These are phyloP conservation scores for Corticium candelabrum DNA, from an alignment of 37 sponge, comb jelly and placozoan genomes.

Conservation along the genomic window DNA sequence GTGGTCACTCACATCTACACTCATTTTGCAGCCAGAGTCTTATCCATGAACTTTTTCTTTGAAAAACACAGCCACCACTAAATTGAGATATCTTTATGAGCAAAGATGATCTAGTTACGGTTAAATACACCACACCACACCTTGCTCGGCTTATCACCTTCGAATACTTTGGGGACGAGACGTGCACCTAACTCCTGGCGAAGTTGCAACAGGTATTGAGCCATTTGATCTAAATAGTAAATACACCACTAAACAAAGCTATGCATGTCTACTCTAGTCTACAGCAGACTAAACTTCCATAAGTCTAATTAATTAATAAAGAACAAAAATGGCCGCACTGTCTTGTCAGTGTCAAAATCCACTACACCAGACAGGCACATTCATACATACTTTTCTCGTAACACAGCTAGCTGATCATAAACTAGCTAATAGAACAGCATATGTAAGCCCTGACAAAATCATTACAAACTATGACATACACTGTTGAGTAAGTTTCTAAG, in stretches of 20 bases:
- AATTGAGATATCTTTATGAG: neutral
- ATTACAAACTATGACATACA: too few relatives aligned
- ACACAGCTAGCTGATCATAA: too few relatives aligned
- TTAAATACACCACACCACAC: conserved; percentile 13
- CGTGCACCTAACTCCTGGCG: conserved; percentile 89
- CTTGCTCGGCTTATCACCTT: conserved; percentile 74
- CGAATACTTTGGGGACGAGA: conserved; percentile 88
- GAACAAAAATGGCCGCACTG: too few relatives aligned
- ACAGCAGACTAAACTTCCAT: too few relatives aligned
- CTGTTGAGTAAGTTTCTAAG: too few relatives aligned
- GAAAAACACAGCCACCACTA: conserved; percentile 99
- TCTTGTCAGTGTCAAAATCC: too few relatives aligned
- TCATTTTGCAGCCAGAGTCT: conserved; percentile 92
- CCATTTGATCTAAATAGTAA: conserved; percentile 60
- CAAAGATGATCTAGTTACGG: neutral
- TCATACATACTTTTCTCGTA: too few relatives aligned
- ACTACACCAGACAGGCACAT: too few relatives aligned
- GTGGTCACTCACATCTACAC: too few relatives aligned
- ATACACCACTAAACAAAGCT: neutral
- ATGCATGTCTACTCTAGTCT: neutral
- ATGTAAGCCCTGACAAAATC: too few relatives aligned
- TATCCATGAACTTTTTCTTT: conserved; percentile 97
- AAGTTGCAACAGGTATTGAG: conserved; percentile 83
- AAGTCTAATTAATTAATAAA: too few relatives aligned
- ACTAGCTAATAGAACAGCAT: too few relatives aligned